Evolutionary conservation across 2,797 vertebrate species (phyloP).

Genomic region (Arvicola amphibius): DNA sequence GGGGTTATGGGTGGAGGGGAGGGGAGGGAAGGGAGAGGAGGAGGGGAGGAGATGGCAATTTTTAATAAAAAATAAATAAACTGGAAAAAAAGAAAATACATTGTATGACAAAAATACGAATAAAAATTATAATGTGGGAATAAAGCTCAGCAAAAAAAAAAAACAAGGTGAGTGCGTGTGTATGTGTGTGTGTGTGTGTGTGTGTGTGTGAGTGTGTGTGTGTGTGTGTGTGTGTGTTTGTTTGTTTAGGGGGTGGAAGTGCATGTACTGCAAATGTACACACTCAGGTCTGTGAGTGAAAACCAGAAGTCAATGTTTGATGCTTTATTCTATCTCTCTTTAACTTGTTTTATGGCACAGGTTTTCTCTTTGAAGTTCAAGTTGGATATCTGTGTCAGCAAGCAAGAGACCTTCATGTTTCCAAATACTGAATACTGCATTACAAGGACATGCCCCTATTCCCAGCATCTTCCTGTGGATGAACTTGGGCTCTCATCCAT

Average conservation of each 20-base stretch:
- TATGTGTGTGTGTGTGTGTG: background rate
- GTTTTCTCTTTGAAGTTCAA: too few relatives aligned
- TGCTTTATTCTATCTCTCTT: too few relatives aligned
- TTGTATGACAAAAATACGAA: too few relatives aligned
- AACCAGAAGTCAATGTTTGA: background rate
- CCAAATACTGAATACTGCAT: background rate
- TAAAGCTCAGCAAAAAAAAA: too few relatives aligned
- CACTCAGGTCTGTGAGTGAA: background rate
- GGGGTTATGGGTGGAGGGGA: too few relatives aligned
- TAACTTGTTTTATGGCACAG: background rate
- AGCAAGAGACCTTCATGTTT: background rate
- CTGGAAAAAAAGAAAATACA: too few relatives aligned
- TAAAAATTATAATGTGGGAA: too few relatives aligned
- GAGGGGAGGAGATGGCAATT: too few relatives aligned
- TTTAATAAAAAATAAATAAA: too few relatives aligned
- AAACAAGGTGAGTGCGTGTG: too few relatives aligned
- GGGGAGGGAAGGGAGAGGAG: too few relatives aligned
- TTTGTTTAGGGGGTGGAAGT: too few relatives aligned
- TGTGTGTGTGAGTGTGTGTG: background rate
- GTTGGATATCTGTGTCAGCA: background rate
- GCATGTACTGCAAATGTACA: background rate
- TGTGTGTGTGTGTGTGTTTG: background rate
- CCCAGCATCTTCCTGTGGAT: background rate
- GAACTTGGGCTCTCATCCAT: background rate
- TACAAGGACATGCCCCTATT: background rate